These are phyloP conservation scores for Drosophila sucinea DNA, from an alignment of 1,140 invertebrate species.

Conservation along the genomic window DNA sequence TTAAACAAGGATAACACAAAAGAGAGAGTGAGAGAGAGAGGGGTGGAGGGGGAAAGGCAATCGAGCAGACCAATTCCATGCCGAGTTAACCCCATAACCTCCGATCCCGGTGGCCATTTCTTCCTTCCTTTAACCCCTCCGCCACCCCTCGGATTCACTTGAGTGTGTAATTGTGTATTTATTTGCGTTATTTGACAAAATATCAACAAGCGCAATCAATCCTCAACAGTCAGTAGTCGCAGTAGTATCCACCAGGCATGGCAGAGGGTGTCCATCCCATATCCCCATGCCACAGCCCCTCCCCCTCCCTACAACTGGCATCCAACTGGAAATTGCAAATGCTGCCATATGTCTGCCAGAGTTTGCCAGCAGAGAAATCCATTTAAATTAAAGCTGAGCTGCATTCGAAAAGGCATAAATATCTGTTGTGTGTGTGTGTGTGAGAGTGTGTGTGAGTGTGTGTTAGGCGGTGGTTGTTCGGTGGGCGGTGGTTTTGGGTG, in stretches of 20 bases:
- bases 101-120: conserved; percentile 10
- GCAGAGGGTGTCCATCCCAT: conserved; percentile 29
- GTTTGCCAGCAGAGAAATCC: conserved; percentile 62
- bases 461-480: conserved; percentile 8
- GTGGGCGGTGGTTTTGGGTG: conserved; percentile 24
- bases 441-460: conserved; percentile 26
- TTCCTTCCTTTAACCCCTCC: background rate
- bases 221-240: conserved; percentile 64
- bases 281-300: conserved; percentile 12
- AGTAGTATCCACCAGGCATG: conserved; percentile 18
- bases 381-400: conserved; percentile 81
- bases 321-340: conserved; percentile 64
- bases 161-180: conserved; percentile 82
- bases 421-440: conserved; percentile 40
- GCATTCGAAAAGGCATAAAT: conserved; percentile 80
- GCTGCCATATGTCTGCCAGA: conserved; percentile 75
- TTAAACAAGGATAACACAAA: conserved; percentile 72
- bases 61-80: conserved; percentile 43
- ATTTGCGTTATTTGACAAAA: conserved; percentile 82
- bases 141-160: conserved; percentile 57
- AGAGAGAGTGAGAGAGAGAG: conserved; percentile 7
- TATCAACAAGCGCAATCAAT: conserved; percentile 82
- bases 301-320: background rate
- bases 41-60: background rate
- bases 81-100: conserved; percentile 62